Conservation (phyloP, 2,797 vertebrate species). For the Hippopotamyrus pictus region DNA sequence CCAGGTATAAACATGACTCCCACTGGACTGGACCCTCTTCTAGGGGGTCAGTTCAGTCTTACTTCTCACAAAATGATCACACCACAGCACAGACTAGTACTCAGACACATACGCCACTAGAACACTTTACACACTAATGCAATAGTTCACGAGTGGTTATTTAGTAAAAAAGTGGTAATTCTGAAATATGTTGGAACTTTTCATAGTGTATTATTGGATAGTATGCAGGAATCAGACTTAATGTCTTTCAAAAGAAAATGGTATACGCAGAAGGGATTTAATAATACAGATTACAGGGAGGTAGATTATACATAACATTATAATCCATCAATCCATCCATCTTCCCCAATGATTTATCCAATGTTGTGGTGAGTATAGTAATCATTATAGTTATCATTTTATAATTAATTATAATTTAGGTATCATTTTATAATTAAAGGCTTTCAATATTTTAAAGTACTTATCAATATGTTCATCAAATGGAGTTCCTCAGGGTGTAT, state of each 20-base stretch:
- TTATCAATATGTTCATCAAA: neutral
- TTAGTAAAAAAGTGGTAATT: neutral
- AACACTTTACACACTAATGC: neutral
- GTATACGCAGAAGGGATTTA: neutral
- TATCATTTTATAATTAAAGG: neutral
- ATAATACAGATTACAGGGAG: neutral
- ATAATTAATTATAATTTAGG: neutral
- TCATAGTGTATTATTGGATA: neutral
- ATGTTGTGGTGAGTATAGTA: neutral
- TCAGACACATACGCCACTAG: neutral
- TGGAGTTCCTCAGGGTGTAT: neutral
- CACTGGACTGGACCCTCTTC: neutral
- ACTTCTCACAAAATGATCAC: neutral
- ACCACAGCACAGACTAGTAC: neutral
- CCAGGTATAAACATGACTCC: neutral
- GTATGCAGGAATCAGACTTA: neutral
- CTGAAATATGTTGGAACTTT: neutral
- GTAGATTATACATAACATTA: neutral
- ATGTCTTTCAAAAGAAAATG: neutral
- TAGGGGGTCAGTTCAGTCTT: neutral
- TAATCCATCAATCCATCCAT: neutral
- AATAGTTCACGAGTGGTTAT: neutral
- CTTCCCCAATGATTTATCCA: neutral
- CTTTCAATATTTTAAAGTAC: neutral
- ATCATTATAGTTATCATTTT: neutral